Conservation (phyloP, 2,113 vertebrate genomes). For the Calidris pugnax region DNA sequence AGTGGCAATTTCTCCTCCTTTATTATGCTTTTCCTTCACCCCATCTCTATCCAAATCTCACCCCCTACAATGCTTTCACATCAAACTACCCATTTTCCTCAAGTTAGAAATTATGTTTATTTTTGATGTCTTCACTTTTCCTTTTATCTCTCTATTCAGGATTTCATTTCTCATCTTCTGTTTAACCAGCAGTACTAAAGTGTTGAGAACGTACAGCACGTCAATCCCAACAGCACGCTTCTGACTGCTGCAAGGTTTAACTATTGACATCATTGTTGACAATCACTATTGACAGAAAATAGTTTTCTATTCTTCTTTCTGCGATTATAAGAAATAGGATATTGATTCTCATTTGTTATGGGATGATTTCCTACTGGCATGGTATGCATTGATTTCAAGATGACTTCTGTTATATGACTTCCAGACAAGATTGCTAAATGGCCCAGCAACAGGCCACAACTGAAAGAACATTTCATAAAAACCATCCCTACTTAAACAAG, state of each 20-base stretch:
- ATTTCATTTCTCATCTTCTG: neutral
- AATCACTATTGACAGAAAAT: neutral
- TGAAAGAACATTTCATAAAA: neutral
- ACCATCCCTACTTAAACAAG: too few relatives aligned
- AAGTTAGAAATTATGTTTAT: neutral
- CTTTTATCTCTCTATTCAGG: neutral
- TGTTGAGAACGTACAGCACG: neutral
- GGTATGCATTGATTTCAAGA: neutral
- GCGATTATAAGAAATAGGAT: neutral
- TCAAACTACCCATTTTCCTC: neutral
- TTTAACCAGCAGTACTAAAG: neutral
- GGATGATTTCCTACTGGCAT: neutral
- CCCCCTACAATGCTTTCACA: neutral
- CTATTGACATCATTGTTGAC: neutral
- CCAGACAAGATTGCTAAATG: neutral
- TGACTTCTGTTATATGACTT: neutral
- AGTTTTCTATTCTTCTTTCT: neutral
- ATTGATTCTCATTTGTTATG: neutral
- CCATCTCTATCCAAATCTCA: neutral
- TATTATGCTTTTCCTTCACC: neutral
- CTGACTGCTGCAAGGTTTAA: neutral
- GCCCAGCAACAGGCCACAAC: neutral
- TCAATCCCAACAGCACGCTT: neutral
- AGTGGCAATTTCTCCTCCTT: neutral
- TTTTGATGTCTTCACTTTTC: neutral